Conservation (phyloP, 1,140 invertebrate species). For the Conus ventricosus region DNA sequence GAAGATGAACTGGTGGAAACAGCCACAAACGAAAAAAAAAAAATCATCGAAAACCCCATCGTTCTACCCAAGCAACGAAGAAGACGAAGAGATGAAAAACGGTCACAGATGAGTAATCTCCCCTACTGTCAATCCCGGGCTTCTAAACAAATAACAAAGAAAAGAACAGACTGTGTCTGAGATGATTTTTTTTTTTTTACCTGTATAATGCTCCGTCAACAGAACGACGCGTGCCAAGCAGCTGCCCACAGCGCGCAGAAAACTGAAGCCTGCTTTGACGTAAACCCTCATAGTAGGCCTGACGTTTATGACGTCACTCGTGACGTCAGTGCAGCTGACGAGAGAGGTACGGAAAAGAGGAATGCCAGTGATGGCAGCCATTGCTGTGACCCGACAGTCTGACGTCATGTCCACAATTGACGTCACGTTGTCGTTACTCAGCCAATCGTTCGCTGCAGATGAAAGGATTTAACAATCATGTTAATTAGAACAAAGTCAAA, state of each 20-base stretch:
- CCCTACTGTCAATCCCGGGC: no score
- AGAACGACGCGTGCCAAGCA: slow-evolving; percentile 24
- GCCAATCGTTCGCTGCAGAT: slow-evolving; percentile 16
- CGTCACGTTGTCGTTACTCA: slow-evolving; percentile 11
- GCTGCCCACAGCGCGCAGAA: background rate
- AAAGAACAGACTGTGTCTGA: no score
- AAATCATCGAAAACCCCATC: no score
- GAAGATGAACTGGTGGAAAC: no score
- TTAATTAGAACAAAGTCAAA: background rate
- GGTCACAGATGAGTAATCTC: no score
- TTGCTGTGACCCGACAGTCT: slow-evolving; percentile 18
- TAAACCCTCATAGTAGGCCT: background rate
- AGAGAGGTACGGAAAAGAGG: slow-evolving; percentile 5
- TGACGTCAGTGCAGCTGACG: slow-evolving; percentile 24
- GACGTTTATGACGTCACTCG: background rate
- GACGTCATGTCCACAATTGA: slow-evolving; percentile 26
- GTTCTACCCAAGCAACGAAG: no score
- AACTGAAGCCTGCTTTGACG: slow-evolving; percentile 6
- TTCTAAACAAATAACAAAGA: no score
- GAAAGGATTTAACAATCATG: background rate
- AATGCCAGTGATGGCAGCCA: slow-evolving; percentile 1
- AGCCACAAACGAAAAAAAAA: no score
- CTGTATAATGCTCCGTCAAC: slow-evolving; percentile 14
- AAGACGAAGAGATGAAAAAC: no score
- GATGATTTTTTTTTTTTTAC: background rate